Conservation (phyloP, 1,140 invertebrate genomes). For the Helicoverpa zea region DNA sequence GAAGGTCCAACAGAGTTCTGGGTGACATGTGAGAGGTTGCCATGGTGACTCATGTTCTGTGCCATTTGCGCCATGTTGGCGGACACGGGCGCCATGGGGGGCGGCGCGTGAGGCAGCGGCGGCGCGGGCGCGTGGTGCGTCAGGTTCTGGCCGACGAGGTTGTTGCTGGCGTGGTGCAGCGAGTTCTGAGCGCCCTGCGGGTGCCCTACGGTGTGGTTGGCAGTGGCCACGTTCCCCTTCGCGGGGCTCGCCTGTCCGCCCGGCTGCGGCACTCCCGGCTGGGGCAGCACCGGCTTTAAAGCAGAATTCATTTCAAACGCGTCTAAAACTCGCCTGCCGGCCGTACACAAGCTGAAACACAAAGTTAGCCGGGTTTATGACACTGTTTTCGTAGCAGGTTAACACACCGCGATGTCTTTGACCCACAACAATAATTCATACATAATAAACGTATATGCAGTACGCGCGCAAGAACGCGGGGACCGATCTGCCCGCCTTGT, state of each 20-base stretch:
- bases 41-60: conserved; percentile 84
- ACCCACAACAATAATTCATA: conserved; percentile 86
- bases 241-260: conserved; percentile 80
- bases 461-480: conserved; percentile 81
- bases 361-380: conserved; percentile 70
- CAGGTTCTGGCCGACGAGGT: conserved; percentile 78
- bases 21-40: conserved; percentile 79
- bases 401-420: conserved; percentile 82
- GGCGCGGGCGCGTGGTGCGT: conserved; percentile 72
- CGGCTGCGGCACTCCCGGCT: conserved; percentile 82
- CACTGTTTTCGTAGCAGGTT: conserved; percentile 72
- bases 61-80: conserved; percentile 84
- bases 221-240: conserved; percentile 77
- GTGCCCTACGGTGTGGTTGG: conserved; percentile 74
- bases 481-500: conserved; percentile 67
- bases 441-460: conserved; percentile 77
- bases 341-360: conserved; percentile 75
- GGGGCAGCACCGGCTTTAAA: conserved; percentile 86
- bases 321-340: conserved; percentile 60
- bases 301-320: conserved; percentile 86
- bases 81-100: conserved; percentile 79
- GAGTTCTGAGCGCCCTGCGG: conserved; percentile 80
- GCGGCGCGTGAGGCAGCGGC: conserved; percentile 71
- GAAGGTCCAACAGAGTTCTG: conserved; percentile 70
- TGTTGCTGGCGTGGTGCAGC: conserved; percentile 72